Evolutionary conservation across 2,797 vertebrate genomes (phyloP).

Genomic region (Centroberyx gerrardi): DNA sequence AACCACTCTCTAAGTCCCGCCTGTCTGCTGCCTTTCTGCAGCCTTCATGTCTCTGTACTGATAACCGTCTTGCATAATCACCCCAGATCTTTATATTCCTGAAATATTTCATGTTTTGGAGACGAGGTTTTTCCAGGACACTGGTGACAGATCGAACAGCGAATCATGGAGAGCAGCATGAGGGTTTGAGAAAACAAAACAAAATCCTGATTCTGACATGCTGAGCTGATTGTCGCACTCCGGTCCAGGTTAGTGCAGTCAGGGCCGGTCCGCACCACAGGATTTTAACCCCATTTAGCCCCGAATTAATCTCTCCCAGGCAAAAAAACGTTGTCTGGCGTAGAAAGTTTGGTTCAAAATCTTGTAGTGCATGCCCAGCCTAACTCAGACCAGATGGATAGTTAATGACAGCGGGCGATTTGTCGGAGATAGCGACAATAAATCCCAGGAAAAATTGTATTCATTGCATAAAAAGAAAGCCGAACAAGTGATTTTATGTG

Average conservation of each 20-base stretch:
- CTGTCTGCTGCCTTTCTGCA: too few species aligned
- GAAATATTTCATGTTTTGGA: too few species aligned
- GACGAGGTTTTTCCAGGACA: conserved; percentile 44
- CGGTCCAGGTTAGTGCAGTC: neutral
- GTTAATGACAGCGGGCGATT: conserved; percentile 41
- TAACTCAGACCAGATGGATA: conserved; percentile 20
- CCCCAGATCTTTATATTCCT: too few species aligned
- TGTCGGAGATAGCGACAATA: conserved; percentile 12
- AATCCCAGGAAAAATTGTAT: too few species aligned
- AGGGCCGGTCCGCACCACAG: neutral
- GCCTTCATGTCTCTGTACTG: too few species aligned
- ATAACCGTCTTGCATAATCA: too few species aligned
- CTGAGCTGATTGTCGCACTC: conserved; percentile 57
- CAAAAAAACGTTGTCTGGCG: too few species aligned
- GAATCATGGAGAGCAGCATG: neutral
- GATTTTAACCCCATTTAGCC: neutral
- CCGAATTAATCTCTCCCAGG: too few species aligned
- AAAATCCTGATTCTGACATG: conserved; percentile 17
- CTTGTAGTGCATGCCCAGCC: neutral
- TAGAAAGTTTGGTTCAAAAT: neutral
- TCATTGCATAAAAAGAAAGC: too few species aligned
- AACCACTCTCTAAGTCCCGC: too few species aligned
- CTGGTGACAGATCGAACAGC: neutral
- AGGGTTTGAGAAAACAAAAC: conserved; percentile 17
- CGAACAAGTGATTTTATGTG: too few species aligned